Evolutionary conservation across 2,888 invertebrate genomes (phyloP).

Genomic region (Geotrupes spiniger): DNA sequence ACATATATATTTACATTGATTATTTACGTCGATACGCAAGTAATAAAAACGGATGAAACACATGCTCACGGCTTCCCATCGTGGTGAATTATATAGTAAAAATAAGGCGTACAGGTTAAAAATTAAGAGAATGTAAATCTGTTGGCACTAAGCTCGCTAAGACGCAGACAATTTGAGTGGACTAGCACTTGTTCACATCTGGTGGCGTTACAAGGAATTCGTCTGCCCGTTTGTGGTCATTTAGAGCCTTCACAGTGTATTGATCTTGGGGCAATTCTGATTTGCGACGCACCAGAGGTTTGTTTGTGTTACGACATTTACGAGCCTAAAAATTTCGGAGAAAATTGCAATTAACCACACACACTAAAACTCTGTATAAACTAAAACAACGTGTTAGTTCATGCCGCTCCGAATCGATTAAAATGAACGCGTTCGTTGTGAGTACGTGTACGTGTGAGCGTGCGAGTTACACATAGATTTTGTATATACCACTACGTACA

Average conservation of each 20-base stretch:
- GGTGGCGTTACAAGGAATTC: slow-evolving; percentile 84
- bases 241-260: slow-evolving; percentile 85
- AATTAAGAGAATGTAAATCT: slow-evolving; percentile 11
- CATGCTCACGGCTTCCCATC: neutral
- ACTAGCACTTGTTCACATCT: slow-evolving; percentile 85
- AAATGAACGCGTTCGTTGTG: no score
- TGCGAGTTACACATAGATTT: no score
- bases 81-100: slow-evolving; percentile 10
- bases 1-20: no score
- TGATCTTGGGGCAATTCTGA: slow-evolving; percentile 94
- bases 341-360: no score
- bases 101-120: neutral
- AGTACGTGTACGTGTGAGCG: no score
- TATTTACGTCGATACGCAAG: neutral
- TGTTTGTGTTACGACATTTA: slow-evolving; percentile 71
- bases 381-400: no score
- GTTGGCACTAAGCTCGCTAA: slow-evolving; percentile 47
- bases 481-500: no score
- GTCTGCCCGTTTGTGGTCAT: slow-evolving; percentile 90
- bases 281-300: slow-evolving; percentile 89
- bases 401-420: no score
- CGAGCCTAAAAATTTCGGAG: slow-evolving; percentile 50
- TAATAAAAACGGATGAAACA: slow-evolving; percentile 11
- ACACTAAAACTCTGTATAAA: no score
- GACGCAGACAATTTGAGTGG: slow-evolving; percentile 37